Conservation (phyloP, 2,797 vertebrate species). For the Hydrolagus colliei region DNA sequence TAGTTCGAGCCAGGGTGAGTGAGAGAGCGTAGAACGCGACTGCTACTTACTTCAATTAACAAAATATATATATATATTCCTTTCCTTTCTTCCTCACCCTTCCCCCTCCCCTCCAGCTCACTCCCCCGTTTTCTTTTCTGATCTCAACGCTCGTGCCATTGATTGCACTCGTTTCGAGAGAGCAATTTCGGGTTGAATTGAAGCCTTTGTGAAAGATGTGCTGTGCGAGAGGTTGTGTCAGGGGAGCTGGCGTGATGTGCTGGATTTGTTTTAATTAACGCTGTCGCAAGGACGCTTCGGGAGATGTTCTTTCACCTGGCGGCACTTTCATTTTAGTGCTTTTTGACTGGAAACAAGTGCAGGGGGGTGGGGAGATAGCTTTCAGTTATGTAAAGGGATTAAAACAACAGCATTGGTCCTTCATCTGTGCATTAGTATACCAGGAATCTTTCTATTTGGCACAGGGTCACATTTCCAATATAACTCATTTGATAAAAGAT, state of each 20-base stretch:
- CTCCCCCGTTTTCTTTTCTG: too few relatives aligned
- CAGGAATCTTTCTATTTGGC: too few relatives aligned
- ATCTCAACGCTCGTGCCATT: too few relatives aligned
- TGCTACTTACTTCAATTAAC: background rate
- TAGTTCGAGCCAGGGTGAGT: slow-evolving; percentile 46
- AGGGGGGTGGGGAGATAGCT: too few relatives aligned
- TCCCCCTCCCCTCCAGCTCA: background rate
- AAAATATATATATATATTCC: too few relatives aligned
- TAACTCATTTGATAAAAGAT: too few relatives aligned
- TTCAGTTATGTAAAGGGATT: background rate
- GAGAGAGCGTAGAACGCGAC: slow-evolving; percentile 6
- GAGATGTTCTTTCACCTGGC: background rate
- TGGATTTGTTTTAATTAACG: background rate
- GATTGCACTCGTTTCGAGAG: background rate
- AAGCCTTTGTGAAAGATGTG: slow-evolving; percentile 17
- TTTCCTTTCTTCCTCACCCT: background rate
- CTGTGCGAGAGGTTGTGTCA: background rate
- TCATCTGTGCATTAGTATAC: too few relatives aligned
- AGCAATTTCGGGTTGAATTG: background rate
- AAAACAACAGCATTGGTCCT: background rate
- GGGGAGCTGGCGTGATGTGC: background rate
- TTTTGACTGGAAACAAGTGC: background rate
- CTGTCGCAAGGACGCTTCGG: background rate
- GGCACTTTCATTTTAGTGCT: background rate
- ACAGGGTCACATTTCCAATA: too few relatives aligned